phyloP scores from a whole-genome alignment of 2,113 vertebrate species.

The Notiomystis cincta region DNA sequence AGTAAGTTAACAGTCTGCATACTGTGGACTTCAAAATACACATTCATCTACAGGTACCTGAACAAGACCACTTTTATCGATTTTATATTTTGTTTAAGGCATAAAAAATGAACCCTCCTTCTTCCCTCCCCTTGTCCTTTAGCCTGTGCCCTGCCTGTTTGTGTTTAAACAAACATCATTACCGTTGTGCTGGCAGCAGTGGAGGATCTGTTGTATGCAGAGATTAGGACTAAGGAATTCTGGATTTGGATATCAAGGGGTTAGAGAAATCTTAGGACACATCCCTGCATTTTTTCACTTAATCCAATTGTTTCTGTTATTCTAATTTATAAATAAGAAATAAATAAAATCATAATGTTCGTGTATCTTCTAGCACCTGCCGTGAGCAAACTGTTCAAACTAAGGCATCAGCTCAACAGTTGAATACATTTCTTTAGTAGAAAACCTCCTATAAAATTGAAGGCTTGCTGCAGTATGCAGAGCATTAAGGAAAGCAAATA shows the following conservation, averaged over 20 bases:
- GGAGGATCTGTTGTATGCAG: not conserved
- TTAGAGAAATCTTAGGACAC: not conserved
- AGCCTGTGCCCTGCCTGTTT: not conserved
- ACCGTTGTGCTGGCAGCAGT: not conserved
- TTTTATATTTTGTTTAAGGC: not conserved
- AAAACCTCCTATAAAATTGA: constrained; percentile 56
- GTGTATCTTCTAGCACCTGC: not conserved
- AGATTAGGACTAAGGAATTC: not conserved
- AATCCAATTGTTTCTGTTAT: not conserved
- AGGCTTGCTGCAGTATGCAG: constrained; percentile 19
- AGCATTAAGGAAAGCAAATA: constrained; percentile 56
- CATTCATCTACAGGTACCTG: not conserved
- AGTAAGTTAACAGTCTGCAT: not conserved
- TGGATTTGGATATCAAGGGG: not conserved
- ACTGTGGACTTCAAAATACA: not conserved
- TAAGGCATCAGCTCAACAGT: not conserved
- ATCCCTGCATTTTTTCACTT: not conserved
- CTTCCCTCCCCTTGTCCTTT: not conserved
- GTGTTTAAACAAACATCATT: not conserved
- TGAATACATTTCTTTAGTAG: constrained; percentile 9
- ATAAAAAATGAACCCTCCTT: not conserved
- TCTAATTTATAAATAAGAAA: not conserved
- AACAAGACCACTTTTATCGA: not conserved
- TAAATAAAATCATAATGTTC: not conserved
- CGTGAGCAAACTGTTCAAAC: not conserved